phyloP scores from a whole-genome alignment of 2,888 invertebrate genomes.

The Achlya flavicornis region DNA sequence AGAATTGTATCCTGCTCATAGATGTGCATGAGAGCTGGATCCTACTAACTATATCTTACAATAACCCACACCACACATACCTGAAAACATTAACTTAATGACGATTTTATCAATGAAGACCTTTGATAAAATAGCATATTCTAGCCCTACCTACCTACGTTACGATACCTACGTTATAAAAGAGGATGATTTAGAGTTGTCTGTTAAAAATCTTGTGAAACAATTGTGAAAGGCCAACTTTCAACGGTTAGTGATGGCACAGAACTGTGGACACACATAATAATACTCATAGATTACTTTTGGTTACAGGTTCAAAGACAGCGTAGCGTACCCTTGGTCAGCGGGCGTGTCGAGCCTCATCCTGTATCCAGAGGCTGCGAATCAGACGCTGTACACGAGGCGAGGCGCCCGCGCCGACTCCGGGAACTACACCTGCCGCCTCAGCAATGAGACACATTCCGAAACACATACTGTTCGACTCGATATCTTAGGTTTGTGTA shows the following conservation, averaged over 20 bases:
- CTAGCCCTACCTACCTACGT: no score
- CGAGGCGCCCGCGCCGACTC: conserved; percentile 86
- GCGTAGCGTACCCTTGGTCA: conserved; percentile 90
- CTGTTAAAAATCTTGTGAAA: conserved; percentile 19
- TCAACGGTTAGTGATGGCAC: no score
- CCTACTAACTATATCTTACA: conserved; percentile 30
- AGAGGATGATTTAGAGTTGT: no score
- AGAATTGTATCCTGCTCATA: conserved; percentile 60
- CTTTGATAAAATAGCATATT: background rate
- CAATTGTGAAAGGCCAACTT: conserved; percentile 9
- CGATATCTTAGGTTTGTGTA: conserved; percentile 84
- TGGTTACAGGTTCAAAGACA: conserved; percentile 89
- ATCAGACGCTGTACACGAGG: conserved; percentile 90
- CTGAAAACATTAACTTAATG: conserved; percentile 16
- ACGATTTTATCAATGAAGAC: no score
- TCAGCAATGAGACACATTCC: conserved; percentile 88
- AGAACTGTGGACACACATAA: no score
- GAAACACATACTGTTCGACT: conserved; percentile 86
- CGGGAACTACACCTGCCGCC: conserved; percentile 89
- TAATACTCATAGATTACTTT: background rate
- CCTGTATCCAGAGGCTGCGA: conserved; percentile 89
- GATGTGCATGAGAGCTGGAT: conserved; percentile 39
- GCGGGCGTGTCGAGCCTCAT: conserved; percentile 88
- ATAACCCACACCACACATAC: conserved; percentile 20
- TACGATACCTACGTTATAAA: no score